These are phyloP conservation scores for Elmis aenea DNA, from an alignment of 2,888 invertebrate genomes.

Conservation along the genomic window DNA sequence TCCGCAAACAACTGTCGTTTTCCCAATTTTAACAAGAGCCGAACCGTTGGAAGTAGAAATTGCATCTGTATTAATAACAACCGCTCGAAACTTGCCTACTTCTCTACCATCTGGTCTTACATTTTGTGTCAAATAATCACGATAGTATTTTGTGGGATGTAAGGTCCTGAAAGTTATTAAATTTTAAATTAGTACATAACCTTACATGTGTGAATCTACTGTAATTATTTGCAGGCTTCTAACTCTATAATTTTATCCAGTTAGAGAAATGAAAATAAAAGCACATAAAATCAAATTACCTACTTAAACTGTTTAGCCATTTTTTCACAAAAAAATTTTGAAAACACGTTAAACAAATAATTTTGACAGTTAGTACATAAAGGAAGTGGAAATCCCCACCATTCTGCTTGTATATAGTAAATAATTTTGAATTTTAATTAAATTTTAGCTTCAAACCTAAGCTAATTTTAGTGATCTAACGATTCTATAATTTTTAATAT, in stretches of 20 bases:
- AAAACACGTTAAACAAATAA: no score
- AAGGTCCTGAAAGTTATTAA: slow-evolving; percentile 63
- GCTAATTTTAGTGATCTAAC: no score
- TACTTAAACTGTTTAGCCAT: slow-evolving; percentile 43
- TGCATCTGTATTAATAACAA: slow-evolving; percentile 58
- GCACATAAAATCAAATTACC: no score
- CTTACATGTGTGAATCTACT: no score
- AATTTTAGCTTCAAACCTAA: no score
- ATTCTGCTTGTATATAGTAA: no score
- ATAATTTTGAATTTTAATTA: no score
- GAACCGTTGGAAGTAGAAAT: slow-evolving; percentile 68
- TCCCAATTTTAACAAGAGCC: slow-evolving; percentile 73
- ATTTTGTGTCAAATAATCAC: slow-evolving; percentile 65
- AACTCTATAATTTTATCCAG: neutral
- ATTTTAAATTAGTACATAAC: no score
- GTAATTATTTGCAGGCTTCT: no score
- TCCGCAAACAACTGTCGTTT: slow-evolving; percentile 79
- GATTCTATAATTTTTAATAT: no score
- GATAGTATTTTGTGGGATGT: slow-evolving; percentile 71
- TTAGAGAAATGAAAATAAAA: slow-evolving; percentile 3
- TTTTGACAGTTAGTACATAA: no score
- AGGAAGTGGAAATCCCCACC: no score
- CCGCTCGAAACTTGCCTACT: slow-evolving; percentile 64
- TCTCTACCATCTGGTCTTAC: slow-evolving; percentile 74
- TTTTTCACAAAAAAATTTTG: slow-evolving; percentile 8